Percentiles rank a stretch among this genome's conserved stretches.
These are phyloP conservation scores for silkworm (Bombyx mori) DNA, from an alignment of 1,140 invertebrate genomes.

Conservation along the genomic window ASM3026992v2 NC_085111.1:6032001-6032500, in stretches of 20 bases:
- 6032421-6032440: slow-evolving; percentile 64
- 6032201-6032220: slow-evolving; percentile 80
- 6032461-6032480: slow-evolving; percentile 69
- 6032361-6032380: slow-evolving; percentile 70
- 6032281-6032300: slow-evolving; percentile 56
- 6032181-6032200: slow-evolving; percentile 69
- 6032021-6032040: slow-evolving; percentile 64
- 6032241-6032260: slow-evolving; percentile 72
- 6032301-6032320: slow-evolving; percentile 71
- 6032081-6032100: slow-evolving; percentile 70
- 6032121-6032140: slow-evolving; percentile 77
- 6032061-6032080: slow-evolving; percentile 58
- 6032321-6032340: slow-evolving; percentile 73
- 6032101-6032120: slow-evolving; percentile 72
- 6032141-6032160: slow-evolving; percentile 73
- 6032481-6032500: slow-evolving; percentile 64
- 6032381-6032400: slow-evolving; percentile 50
- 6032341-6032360: slow-evolving; percentile 78
- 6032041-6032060: slow-evolving; percentile 73
- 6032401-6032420: slow-evolving; percentile 74
- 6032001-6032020: slow-evolving; percentile 71
- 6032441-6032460: slow-evolving; percentile 69
- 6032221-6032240: slow-evolving; percentile 75
- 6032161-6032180: slow-evolving; percentile 73
- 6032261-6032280: slow-evolving; percentile 72